A percentile compares a stretch with the other conserved stretches of the same genome.
Conservation (phyloP, 2,113 vertebrate genomes). For the Phrynosoma blainvillii region DNA sequence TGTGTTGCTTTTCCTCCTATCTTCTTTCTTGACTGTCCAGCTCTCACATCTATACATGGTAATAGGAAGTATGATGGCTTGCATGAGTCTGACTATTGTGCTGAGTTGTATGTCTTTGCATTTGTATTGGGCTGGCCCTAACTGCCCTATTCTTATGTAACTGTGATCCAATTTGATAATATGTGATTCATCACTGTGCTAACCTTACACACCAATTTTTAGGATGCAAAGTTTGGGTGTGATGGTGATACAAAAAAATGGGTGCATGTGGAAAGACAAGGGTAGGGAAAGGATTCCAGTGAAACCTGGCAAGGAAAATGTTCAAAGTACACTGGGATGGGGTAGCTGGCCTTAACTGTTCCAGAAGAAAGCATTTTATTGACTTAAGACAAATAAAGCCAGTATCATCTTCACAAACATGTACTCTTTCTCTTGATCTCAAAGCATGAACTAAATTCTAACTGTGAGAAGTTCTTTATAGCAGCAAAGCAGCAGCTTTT, state of each 20-base stretch:
- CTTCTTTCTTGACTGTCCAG: too few species aligned
- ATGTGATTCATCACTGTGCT: not conserved
- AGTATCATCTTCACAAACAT: conserved; percentile 54
- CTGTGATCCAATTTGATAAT: not conserved
- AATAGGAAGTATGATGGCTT: too few species aligned
- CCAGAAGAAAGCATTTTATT: not conserved
- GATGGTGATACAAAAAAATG: not conserved
- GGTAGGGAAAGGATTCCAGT: too few species aligned
- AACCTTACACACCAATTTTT: not conserved
- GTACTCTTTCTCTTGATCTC: conserved; percentile 44
- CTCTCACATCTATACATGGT: too few species aligned
- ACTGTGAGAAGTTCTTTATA: conserved; percentile 69
- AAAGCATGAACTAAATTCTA: conserved; percentile 64
- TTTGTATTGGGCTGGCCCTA: too few species aligned
- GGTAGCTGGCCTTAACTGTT: not conserved
- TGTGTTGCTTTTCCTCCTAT: too few species aligned
- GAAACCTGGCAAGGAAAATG: not conserved
- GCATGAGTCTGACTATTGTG: too few species aligned
- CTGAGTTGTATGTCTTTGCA: too few species aligned
- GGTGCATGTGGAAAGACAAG: not conserved
- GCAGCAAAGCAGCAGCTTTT: conserved; percentile 71
- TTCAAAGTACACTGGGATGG: not conserved
- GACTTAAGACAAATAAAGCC: conserved; percentile 32
- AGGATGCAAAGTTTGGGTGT: not conserved
- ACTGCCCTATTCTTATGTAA: not conserved